Evolutionary conservation across 2,888 invertebrate genomes (phyloP).

Genomic region (Arctia plantaginis): DNA sequence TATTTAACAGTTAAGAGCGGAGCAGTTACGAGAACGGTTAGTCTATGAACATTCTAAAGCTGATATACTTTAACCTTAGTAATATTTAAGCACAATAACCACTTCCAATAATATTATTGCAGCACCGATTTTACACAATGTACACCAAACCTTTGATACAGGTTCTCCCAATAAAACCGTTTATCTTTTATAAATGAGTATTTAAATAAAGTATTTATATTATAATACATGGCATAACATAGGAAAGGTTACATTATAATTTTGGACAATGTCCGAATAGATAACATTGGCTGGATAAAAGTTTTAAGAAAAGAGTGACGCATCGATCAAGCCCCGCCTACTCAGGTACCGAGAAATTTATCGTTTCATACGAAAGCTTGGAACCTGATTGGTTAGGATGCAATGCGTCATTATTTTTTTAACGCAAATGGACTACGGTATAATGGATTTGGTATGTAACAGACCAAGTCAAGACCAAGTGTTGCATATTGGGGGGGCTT

Average conservation of each 20-base stretch:
- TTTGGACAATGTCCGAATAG: constrained; percentile 24
- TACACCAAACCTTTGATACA: neutral
- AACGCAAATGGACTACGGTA: too few relatives aligned
- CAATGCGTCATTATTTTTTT: too few relatives aligned
- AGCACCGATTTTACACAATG: constrained; percentile 2
- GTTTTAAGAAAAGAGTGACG: neutral
- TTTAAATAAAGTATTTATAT: neutral
- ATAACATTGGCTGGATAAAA: constrained; percentile 27
- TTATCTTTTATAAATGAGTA: neutral
- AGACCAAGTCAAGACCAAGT: neutral
- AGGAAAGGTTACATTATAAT: neutral
- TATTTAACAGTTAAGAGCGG: neutral
- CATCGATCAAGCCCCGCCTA: neutral
- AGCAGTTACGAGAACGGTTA: too few relatives aligned
- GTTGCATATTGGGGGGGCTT: too few relatives aligned
- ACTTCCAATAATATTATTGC: neutral
- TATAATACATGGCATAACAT: neutral
- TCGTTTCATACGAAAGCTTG: neutral
- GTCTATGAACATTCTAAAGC: neutral
- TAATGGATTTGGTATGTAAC: neutral
- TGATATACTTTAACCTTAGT: too few relatives aligned
- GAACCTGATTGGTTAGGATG: too few relatives aligned
- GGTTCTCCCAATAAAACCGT: neutral
- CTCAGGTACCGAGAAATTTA: neutral
- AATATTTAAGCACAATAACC: neutral